Evolutionary conservation across 35 echinoderm and acorn worm species (phyloP).

Genomic region (Ophioderma brevispina): DNA sequence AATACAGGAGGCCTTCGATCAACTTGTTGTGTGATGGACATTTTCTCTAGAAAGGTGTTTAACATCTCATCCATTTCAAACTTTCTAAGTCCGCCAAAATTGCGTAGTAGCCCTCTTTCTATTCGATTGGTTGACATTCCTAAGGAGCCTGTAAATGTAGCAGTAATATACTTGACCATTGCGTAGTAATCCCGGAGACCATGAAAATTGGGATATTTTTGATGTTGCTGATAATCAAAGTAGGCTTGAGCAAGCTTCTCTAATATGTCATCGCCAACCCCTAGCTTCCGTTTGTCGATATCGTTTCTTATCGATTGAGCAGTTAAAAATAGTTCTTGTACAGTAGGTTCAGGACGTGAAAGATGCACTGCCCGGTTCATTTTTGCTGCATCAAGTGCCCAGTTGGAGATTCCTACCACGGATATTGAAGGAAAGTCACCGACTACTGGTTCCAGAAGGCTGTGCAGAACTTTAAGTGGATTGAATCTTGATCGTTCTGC

Average conservation of each 20-base stretch:
- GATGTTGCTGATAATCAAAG: neutral
- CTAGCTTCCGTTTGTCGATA: neutral
- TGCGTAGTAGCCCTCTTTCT: constrained; percentile 25
- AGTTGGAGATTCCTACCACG: constrained; percentile 60
- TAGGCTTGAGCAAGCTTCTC: constrained; percentile 22
- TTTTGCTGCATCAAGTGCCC: constrained; percentile 60
- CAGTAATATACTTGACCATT: constrained; percentile 13
- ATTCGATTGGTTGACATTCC: neutral
- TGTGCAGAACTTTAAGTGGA: constrained; percentile 44
- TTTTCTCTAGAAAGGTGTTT: constrained; percentile 10
- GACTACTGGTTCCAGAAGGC: constrained; percentile 7
- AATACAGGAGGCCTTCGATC: neutral
- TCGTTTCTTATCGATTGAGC: constrained; percentile 38
- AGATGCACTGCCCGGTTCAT: constrained; percentile 54
- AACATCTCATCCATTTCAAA: neutral
- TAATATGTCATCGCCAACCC: neutral
- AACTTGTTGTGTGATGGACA: neutral
- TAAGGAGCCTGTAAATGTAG: neutral
- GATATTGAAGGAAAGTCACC: constrained; percentile 9
- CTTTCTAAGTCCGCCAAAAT: constrained; percentile 30
- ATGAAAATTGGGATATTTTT: constrained; percentile 17
- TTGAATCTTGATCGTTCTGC: constrained; percentile 28
- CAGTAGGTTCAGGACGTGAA: constrained; percentile 32
- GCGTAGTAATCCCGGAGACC: constrained; percentile 42
- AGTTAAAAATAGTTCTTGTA: constrained; percentile 14